Evolutionary conservation across 2,113 vertebrate species (phyloP).

Genomic region (Poecilia latipinna): DNA sequence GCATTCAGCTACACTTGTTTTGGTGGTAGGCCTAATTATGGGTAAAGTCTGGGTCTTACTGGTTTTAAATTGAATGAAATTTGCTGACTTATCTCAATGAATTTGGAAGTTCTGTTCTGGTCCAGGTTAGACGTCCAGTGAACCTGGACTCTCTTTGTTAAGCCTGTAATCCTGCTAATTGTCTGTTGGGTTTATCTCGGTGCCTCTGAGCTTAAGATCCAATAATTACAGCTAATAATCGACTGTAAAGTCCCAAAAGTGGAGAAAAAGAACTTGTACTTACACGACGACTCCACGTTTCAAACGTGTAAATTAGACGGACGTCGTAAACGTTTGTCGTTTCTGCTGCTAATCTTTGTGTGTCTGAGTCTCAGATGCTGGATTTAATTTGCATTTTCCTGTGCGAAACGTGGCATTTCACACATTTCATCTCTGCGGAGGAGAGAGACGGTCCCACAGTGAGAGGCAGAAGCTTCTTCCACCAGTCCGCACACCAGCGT

Average conservation of each 20-base stretch:
- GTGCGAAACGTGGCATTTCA: conserved; percentile 56
- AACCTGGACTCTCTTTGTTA: neutral
- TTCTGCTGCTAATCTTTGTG: conserved; percentile 2
- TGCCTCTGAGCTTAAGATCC: neutral
- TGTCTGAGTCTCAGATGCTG: conserved; percentile 35
- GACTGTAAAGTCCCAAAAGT: neutral
- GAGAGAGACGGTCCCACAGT: conserved; percentile 34
- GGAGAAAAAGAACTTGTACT: neutral
- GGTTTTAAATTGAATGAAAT: no score
- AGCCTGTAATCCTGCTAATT: neutral
- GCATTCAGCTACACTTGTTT: no score
- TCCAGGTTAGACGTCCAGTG: neutral
- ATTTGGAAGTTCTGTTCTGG: neutral
- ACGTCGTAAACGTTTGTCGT: conserved; percentile 9
- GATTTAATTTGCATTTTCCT: conserved; percentile 45
- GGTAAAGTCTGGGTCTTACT: no score
- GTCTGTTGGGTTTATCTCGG: neutral
- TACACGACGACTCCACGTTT: neutral
- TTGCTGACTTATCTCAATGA: no score
- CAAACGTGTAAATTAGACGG: neutral
- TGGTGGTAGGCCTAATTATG: no score
- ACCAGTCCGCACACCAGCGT: conserved; percentile 25
- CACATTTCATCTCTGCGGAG: conserved; percentile 44
- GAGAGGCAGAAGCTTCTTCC: conserved; percentile 42
- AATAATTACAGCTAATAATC: neutral